Percentiles rank a stretch among this genome's conserved stretches.
Conservation (phyloP, 1,140 invertebrate genomes). For the Drosophila obscura region DNA sequence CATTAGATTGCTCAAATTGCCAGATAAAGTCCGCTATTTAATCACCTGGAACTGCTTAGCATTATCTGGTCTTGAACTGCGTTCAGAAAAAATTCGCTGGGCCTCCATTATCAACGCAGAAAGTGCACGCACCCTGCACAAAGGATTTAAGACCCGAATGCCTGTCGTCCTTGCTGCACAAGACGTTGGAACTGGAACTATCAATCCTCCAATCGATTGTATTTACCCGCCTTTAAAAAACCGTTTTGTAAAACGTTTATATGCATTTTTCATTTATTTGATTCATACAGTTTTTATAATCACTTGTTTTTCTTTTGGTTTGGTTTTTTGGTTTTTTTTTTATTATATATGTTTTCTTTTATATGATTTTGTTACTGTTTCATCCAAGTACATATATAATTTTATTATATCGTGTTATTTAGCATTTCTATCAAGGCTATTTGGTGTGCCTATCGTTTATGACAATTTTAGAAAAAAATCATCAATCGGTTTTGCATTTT, state of each 20-base stretch:
- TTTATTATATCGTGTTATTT: constrained; percentile 59
- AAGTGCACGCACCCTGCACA: too few relatives aligned
- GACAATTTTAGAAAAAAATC: constrained; percentile 63
- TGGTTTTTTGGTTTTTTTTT: constrained; percentile 44
- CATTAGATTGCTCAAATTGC: too few relatives aligned
- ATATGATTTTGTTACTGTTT: constrained; percentile 44
- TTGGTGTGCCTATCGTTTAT: constrained; percentile 69
- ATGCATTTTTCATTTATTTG: constrained; percentile 80
- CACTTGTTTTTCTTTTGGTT: constrained; percentile 42
- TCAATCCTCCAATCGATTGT: neutral
- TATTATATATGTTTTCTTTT: constrained; percentile 41
- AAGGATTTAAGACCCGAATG: too few relatives aligned
- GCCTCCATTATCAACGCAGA: too few relatives aligned
- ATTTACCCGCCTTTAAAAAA: constrained; percentile 6
- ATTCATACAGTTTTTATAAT: constrained; percentile 70
- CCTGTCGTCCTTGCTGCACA: too few relatives aligned
- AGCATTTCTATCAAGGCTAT: constrained; percentile 70
- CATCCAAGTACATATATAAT: constrained; percentile 45
- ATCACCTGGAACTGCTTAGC: too few relatives aligned
- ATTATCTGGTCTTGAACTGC: too few relatives aligned
- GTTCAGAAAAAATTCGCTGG: too few relatives aligned
- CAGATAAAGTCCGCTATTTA: too few relatives aligned
- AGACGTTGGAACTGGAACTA: too few relatives aligned
- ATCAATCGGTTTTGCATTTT: constrained; percentile 42
- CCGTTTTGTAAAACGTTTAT: constrained; percentile 73